These are phyloP conservation scores for Equus quagga DNA, from an alignment of 2,113 vertebrate species.

Conservation along the genomic window DNA sequence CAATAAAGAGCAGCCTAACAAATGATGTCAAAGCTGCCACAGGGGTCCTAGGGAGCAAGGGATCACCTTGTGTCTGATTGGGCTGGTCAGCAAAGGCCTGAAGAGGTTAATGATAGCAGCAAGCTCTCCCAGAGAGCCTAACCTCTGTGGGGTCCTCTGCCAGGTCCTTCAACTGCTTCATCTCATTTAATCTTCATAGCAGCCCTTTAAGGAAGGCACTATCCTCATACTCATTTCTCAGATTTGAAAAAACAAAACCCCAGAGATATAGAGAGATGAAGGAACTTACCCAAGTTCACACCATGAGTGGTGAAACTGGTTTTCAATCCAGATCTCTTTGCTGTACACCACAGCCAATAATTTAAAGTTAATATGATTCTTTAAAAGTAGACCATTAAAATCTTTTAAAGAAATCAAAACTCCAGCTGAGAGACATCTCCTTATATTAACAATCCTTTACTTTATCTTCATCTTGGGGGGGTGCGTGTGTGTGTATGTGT, in stretches of 20 bases:
- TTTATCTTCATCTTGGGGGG: neutral
- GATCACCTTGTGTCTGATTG: neutral
- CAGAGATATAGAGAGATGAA: neutral
- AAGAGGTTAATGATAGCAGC: neutral
- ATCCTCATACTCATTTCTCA: neutral
- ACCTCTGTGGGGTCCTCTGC: neutral
- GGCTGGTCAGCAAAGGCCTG: neutral
- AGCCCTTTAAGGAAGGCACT: neutral
- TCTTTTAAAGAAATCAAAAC: constrained; percentile 36
- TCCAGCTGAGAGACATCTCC: neutral
- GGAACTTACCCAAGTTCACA: neutral
- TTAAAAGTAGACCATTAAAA: neutral
- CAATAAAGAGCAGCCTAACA: neutral
- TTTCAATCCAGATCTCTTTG: neutral
- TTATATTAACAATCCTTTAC: neutral
- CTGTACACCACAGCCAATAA: neutral
- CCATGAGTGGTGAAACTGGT: neutral
- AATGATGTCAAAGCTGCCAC: neutral
- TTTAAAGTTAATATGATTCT: neutral
- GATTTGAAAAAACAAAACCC: neutral
- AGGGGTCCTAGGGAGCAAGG: neutral
- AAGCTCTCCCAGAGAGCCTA: neutral
- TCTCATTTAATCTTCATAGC: neutral
- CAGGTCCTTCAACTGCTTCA: neutral
- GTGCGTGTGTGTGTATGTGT: neutral